Evolutionary conservation across 2,113 vertebrate species (phyloP).

Genomic region (Butastur rufipennis): DNA sequence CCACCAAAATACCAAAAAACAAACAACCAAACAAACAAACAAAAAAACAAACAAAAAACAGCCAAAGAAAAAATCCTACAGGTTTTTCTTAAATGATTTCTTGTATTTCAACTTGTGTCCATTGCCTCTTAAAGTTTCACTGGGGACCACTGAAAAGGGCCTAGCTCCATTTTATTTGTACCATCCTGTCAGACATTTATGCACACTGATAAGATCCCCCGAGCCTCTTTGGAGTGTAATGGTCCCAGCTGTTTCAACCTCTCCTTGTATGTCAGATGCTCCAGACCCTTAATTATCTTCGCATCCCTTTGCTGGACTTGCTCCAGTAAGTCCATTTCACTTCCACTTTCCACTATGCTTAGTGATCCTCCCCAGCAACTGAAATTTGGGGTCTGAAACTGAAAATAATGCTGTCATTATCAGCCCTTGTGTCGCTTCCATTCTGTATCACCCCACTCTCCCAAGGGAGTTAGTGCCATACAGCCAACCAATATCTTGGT

Average conservation of each 20-base stretch:
- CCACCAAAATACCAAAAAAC: neutral
- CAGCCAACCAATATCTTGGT: neutral
- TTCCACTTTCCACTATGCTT: neutral
- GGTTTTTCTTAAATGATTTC: neutral
- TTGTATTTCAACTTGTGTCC: neutral
- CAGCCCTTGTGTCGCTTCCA: neutral
- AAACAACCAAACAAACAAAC: neutral
- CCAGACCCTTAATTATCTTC: neutral
- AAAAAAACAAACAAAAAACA: neutral
- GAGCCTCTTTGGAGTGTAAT: neutral
- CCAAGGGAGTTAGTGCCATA: neutral
- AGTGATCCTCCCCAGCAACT: neutral
- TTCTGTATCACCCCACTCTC: neutral
- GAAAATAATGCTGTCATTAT: neutral
- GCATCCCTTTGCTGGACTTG: neutral
- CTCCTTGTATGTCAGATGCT: neutral
- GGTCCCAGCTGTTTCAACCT: neutral
- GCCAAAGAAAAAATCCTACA: neutral
- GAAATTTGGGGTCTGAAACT: neutral
- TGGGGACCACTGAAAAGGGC: neutral
- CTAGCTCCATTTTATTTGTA: neutral
- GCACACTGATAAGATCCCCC: neutral
- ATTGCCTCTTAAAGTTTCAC: neutral
- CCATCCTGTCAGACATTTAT: neutral
- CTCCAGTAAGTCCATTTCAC: neutral